Percentiles rank a stretch among this genome's conserved stretches.
Conservation (phyloP, 37 sponge, comb jelly and placozoan species). For the Beroe forskalii region DNA sequence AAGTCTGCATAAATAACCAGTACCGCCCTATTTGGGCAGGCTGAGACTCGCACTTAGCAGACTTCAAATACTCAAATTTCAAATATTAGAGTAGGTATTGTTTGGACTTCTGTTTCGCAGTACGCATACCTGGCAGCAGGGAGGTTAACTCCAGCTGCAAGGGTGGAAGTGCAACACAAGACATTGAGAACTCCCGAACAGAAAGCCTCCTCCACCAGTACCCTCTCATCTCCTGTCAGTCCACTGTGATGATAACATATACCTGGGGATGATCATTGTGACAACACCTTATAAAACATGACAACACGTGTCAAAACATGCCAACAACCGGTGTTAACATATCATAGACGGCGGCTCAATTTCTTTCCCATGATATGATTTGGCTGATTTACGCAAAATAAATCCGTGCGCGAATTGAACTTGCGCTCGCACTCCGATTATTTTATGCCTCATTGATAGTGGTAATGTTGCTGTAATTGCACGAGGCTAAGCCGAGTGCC, state of each 20-base stretch:
- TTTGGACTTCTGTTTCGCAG: background rate
- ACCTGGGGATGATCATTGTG: too few relatives aligned
- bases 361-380: too few relatives aligned
- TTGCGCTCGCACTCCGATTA: too few relatives aligned
- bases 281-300: too few relatives aligned
- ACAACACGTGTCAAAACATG: too few relatives aligned
- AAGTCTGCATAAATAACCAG: background rate
- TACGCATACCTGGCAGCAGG: conserved; percentile 78
- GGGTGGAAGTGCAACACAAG: conserved; percentile 86
- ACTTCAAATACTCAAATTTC: background rate
- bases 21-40: background rate
- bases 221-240: conserved; percentile 87
- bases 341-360: too few relatives aligned
- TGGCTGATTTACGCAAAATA: too few relatives aligned
- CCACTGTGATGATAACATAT: conserved; percentile 94
- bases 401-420: too few relatives aligned
- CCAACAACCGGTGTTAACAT: too few relatives aligned
- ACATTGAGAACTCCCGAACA: conserved; percentile 72
- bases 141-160: conserved; percentile 96
- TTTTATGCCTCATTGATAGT: too few relatives aligned
- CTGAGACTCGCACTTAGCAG: background rate
- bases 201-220: conserved; percentile 84
- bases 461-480: too few relatives aligned
- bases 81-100: background rate
- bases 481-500: too few relatives aligned